Evolutionary conservation across 1,140 invertebrate genomes (phyloP), one percentile per base, ranked within the genome.

Genomic region (Zaprionus taronus): DNA sequence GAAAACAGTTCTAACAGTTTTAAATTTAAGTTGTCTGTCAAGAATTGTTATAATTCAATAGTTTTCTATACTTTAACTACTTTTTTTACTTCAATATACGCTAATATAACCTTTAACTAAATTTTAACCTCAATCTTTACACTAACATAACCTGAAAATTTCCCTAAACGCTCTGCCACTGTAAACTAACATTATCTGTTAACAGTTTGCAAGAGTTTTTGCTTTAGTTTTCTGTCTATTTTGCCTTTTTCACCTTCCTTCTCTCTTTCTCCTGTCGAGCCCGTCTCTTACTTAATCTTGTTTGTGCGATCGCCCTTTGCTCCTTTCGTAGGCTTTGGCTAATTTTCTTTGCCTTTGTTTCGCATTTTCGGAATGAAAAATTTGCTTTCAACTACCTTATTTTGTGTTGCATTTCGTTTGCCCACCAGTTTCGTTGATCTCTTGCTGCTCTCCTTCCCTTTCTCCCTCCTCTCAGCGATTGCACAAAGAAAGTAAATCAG

Each of bases 401-500:
- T 78, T 72, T 73, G 66, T 70, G n/a, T 17, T 47, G 36, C 14
- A 38, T 65, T 56, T 38, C 63, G 61, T 80, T 81, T 67, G 53
- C 74, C 74, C 77, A 82, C 79, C 83, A 86, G 79, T 79, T 71
- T 84, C 83, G 60, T 72, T 83, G 84, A 86, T 87, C 83, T 87
- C 83, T 81, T 75, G 69, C 72, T 64, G 49, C 28, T 58, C 67
- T 69, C 73, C 2, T 5, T 74, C 83, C 17, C 71, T 56, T 70
- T 20, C 68, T 69, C 3, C 26, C 47, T 56, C 65, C 82, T 83
- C 76, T 70, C 70, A 38, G 9, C 14, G 24, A 53, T 44, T 15
- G 80, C 55, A 86, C 83, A 87, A 81, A 77, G 84, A 90, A 87
- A 87, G 84, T 87, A 87, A 87, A 87, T 90, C 84, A 90, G 79